Evolutionary conservation across 2,888 invertebrate genomes (phyloP).

Genomic region (Protophormia terraenovae): DNA sequence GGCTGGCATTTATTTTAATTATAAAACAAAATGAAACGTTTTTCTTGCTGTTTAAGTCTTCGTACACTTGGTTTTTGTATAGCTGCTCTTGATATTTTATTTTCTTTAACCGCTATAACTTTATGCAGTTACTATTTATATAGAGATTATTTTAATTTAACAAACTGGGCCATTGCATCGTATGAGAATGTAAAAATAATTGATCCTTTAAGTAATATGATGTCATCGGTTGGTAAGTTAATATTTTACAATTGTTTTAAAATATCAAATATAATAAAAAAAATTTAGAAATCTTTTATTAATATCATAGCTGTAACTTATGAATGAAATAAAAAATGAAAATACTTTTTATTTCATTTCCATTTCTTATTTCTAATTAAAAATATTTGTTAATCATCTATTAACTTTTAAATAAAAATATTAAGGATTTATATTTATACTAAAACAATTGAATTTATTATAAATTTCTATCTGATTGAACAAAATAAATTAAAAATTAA

Average conservation of each 20-base stretch:
- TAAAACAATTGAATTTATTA: no score
- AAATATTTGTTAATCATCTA: no score
- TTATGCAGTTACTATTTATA: constrained; percentile 76
- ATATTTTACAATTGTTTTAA: background rate
- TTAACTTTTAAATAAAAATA: no score
- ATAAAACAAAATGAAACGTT: constrained; percentile 74
- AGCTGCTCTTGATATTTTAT: constrained; percentile 74
- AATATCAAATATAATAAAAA: background rate
- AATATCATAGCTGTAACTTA: no score
- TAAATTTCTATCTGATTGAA: no score
- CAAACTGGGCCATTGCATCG: constrained; percentile 72
- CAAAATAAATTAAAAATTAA: no score
- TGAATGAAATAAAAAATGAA: no score
- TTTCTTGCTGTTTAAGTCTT: constrained; percentile 74
- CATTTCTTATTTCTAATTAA: no score
- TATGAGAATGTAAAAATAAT: constrained; percentile 75
- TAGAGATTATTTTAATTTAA: constrained; percentile 74
- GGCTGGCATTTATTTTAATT: background rate
- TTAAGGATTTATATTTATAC: no score
- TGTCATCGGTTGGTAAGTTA: constrained; percentile 74
- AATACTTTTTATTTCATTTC: no score
- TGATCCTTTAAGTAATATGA: constrained; percentile 74
- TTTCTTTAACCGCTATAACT: constrained; percentile 72
- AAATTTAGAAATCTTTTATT: background rate
- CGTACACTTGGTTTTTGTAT: constrained; percentile 74